These are phyloP conservation scores for Protonibea diacanthus DNA, from an alignment of 2,797 vertebrate genomes.

Conservation along the genomic window DNA sequence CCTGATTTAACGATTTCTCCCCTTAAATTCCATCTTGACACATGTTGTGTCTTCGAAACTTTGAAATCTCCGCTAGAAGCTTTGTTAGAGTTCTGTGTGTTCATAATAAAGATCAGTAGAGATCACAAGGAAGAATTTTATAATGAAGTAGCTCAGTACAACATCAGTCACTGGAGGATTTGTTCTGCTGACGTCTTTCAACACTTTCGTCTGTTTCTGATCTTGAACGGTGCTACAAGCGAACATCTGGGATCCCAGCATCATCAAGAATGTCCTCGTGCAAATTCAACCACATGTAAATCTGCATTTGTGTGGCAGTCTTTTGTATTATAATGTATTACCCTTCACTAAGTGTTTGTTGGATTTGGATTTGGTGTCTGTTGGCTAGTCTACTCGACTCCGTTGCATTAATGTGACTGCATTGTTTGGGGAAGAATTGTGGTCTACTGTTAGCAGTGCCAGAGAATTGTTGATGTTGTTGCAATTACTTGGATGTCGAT, in stretches of 20 bases:
- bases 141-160: neutral
- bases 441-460: conserved; percentile 6
- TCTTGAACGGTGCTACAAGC: neutral
- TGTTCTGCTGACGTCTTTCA: neutral
- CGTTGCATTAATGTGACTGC: conserved; percentile 3
- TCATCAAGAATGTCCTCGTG: conserved; percentile 13
- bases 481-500: conserved; percentile 49
- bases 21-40: neutral
- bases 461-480: conserved; percentile 41
- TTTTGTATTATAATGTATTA: conserved; percentile 37
- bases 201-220: neutral
- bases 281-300: neutral
- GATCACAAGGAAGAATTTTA: neutral
- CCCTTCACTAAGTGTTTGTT: conserved; percentile 34
- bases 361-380: conserved; percentile 11
- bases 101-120: neutral
- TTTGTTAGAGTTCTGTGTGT: neutral
- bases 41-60: neutral
- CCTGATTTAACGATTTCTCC: neutral
- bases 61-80: neutral
- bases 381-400: conserved; percentile 31
- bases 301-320: conserved; percentile 1
- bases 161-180: neutral
- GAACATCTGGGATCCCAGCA: conserved; percentile 25
- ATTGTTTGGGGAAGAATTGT: conserved; percentile 35